Conservation (phyloP, 2,888 invertebrate genomes). For the Trimorus sp. region DNA sequence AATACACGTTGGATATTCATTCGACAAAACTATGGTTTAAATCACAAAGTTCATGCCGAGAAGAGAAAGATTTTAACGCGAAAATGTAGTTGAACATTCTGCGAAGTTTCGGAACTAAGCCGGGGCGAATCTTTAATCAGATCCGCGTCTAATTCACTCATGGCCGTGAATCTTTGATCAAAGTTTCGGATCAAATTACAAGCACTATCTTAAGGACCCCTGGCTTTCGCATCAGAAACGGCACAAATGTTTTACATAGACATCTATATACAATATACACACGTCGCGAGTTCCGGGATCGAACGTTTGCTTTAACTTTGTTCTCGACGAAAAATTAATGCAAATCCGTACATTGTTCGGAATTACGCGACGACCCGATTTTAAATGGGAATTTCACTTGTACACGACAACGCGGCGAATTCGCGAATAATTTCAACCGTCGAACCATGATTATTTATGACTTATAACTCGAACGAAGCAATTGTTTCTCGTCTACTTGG, state of each 20-base stretch:
- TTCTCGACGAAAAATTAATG: background rate
- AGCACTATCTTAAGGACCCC: conserved; percentile 55
- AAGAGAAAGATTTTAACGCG: conserved; percentile 65
- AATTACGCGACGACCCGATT: background rate
- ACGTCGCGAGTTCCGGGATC: conserved; percentile 10
- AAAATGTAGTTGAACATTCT: conserved; percentile 66
- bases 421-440: too few species aligned
- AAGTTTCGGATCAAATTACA: conserved; percentile 67
- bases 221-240: conserved; percentile 53
- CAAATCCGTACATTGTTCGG: conserved; percentile 12
- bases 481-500: too few species aligned
- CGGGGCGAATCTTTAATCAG: conserved; percentile 63
- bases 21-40: conserved; percentile 62
- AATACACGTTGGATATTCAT: conserved; percentile 63
- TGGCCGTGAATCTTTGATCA: conserved; percentile 67
- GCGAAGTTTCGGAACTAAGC: conserved; percentile 58
- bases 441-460: too few species aligned
- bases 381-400: too few species aligned
- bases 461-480: too few species aligned
- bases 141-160: conserved; percentile 67
- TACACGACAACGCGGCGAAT: too few species aligned
- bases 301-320: conserved; percentile 20
- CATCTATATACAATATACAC: background rate
- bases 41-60: conserved; percentile 63
- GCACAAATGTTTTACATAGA: conserved; percentile 55